Conservation (phyloP, 2,113 vertebrate genomes). For the Chlamydotis undulata region DNA sequence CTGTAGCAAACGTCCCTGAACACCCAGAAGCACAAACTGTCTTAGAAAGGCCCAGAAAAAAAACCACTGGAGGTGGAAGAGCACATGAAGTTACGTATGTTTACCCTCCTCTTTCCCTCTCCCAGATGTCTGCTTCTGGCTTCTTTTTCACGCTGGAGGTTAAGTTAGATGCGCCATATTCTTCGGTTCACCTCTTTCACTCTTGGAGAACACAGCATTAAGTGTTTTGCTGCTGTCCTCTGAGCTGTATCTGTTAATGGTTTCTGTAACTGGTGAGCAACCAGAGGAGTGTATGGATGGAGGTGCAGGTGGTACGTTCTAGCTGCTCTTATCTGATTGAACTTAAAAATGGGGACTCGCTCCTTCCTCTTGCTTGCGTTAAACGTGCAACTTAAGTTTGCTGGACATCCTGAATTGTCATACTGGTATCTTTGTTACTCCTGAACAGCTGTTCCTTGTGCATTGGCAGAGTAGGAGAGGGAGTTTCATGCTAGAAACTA, state of each 20-base stretch:
- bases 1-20: neutral
- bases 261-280: neutral
- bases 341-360: fast-evolving
- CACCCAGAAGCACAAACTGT: neutral
- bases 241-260: neutral
- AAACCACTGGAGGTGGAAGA: neutral
- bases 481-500: neutral
- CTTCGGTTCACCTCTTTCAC: neutral
- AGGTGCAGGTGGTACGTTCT: neutral
- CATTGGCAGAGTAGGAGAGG: neutral
- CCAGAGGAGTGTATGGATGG: neutral
- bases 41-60: neutral
- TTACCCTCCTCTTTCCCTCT: neutral
- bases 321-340: neutral
- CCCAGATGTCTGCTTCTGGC: neutral
- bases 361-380: neutral
- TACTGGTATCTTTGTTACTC: neutral
- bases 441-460: neutral
- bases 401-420: neutral
- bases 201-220: neutral
- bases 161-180: neutral
- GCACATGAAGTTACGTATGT: fast-evolving
- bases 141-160: neutral
- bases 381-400: neutral
- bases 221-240: neutral